Percentiles rank a stretch among this genome's conserved stretches.
Conservation (phyloP, 1,140 invertebrate species). For the Schlechtendalia chinensis region DNA sequence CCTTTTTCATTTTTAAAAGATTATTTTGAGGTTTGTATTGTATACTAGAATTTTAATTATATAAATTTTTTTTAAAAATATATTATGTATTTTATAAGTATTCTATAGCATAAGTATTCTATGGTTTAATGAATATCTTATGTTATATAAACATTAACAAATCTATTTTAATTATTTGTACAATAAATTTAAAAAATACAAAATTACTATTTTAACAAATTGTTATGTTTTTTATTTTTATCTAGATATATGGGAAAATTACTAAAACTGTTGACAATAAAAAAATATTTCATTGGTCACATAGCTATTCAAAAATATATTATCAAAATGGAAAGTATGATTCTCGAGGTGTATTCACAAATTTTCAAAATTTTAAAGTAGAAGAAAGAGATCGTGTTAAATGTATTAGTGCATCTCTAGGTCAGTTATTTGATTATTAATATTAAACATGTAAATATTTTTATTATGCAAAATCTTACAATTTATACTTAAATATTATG, state of each 20-base stretch:
- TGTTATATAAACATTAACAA: too few relatives aligned
- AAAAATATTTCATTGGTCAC: slow-evolving; percentile 87
- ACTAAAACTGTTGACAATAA: slow-evolving; percentile 69
- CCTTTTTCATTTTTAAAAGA: slow-evolving; percentile 43
- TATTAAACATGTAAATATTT: not conserved
- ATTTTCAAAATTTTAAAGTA: slow-evolving; percentile 97
- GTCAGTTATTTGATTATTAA: slow-evolving; percentile 55
- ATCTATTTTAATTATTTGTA: too few relatives aligned
- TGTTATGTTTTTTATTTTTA: slow-evolving; percentile 66
- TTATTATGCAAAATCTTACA: not conserved
- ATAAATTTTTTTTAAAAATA: too few relatives aligned
- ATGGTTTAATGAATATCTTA: too few relatives aligned
- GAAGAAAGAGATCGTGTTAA: slow-evolving; percentile 93
- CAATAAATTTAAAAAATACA: too few relatives aligned
- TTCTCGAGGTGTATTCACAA: slow-evolving; percentile 84
- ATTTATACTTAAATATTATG: not conserved
- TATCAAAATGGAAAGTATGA: slow-evolving; percentile 85
- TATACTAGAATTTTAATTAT: too few relatives aligned
- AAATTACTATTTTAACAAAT: too few relatives aligned
- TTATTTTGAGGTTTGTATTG: slow-evolving; percentile 43
- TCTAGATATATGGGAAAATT: slow-evolving; percentile 92
- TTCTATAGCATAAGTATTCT: too few relatives aligned
- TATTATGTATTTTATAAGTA: too few relatives aligned
- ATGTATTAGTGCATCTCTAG: slow-evolving; percentile 87
- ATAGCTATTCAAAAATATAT: slow-evolving; percentile 90